These are phyloP conservation scores for Strongylocentrotus purpuratus DNA, from an alignment of 35 echinoderm and acorn worm species.

Conservation along the genomic window DNA sequence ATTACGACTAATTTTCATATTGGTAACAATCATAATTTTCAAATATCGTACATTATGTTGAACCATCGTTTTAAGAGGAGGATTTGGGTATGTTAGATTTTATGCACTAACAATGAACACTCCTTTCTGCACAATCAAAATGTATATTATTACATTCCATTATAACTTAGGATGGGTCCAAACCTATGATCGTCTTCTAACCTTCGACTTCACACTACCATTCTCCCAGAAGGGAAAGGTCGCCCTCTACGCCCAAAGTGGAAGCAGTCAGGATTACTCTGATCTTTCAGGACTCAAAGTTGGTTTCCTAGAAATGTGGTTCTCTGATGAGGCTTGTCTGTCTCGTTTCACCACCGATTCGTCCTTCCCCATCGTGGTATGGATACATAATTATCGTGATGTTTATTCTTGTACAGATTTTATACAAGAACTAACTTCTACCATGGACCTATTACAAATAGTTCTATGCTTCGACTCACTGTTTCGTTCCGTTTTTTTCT, in stretches of 20 bases:
- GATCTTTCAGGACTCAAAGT: background rate
- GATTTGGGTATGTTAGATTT: too few relatives aligned
- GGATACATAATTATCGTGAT: background rate
- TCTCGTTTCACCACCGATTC: background rate
- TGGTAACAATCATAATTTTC: too few relatives aligned
- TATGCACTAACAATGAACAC: too few relatives aligned
- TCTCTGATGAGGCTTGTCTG: background rate
- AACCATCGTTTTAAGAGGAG: too few relatives aligned
- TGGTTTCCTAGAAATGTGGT: constrained; percentile 15
- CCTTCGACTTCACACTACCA: constrained; percentile 18
- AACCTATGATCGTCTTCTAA: constrained; percentile 25
- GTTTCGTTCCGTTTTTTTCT: background rate
- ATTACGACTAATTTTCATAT: too few relatives aligned
- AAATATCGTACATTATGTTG: too few relatives aligned
- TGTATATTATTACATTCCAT: too few relatives aligned
- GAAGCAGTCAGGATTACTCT: constrained; percentile 21
- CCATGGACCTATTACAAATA: too few relatives aligned
- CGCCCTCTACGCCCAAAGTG: constrained; percentile 3
- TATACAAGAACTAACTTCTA: too few relatives aligned
- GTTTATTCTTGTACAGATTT: background rate
- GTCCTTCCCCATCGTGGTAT: background rate
- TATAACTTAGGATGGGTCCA: constrained; percentile 3
- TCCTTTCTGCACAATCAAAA: too few relatives aligned
- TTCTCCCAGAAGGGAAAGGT: constrained; percentile 14
- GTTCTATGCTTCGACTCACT: background rate